A percentile compares a stretch with the other conserved stretches of the same genome.
These are phyloP conservation scores for Schizopygopsis pylzovi DNA, from an alignment of 2,797 vertebrate species.

Conservation along the genomic window DNA sequence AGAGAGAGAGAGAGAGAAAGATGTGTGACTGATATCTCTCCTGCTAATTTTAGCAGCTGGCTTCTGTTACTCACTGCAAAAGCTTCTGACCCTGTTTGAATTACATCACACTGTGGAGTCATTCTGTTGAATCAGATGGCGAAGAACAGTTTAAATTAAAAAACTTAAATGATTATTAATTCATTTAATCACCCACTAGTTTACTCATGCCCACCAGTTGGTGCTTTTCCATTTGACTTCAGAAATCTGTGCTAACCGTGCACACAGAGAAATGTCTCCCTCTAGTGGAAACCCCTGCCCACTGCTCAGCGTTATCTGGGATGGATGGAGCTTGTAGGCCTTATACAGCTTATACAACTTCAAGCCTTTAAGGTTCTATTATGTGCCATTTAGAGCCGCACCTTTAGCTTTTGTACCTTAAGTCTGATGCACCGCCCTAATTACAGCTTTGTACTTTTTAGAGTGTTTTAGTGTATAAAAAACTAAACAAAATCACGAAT, in stretches of 20 bases:
- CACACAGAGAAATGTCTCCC: not conserved
- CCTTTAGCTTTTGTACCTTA: not conserved
- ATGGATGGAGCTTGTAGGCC: not conserved
- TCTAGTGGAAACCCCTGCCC: not conserved
- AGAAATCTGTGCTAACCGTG: not conserved
- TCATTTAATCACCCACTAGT: not conserved
- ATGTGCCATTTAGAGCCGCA: no score
- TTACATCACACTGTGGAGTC: not conserved
- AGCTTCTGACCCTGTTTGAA: not conserved
- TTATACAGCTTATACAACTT: not conserved
- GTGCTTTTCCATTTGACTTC: not conserved
- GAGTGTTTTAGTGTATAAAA: not conserved
- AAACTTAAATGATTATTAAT: not conserved
- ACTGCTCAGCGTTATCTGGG: not conserved
- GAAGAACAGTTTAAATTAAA: not conserved
- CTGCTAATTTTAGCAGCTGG: constrained; percentile 17
- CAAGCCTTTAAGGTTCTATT: not conserved
- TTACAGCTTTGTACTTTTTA: not conserved
- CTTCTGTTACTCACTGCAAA: not conserved
- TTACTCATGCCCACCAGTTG: not conserved
- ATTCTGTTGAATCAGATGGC: not conserved
- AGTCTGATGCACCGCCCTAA: not conserved
- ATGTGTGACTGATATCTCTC: constrained; percentile 15
- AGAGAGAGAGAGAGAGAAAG: constrained; percentile 25
- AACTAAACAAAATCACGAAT: not conserved